Evolutionary conservation across 2,113 vertebrate genomes (phyloP), one percentile per base, ranked within the genome.

Genomic region (Trochalopteron elliotii): DNA sequence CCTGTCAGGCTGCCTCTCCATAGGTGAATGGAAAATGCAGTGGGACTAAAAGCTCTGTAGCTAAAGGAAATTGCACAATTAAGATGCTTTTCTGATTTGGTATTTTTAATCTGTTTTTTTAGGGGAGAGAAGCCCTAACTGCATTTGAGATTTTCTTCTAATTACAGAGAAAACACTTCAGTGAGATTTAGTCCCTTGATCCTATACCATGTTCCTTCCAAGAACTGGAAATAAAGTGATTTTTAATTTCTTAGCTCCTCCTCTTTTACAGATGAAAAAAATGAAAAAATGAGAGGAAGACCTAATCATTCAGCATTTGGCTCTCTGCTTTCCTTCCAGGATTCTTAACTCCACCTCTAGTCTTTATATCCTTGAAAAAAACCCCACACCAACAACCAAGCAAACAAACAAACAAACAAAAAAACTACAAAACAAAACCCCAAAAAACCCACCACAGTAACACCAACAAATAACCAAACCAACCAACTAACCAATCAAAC

Each of bases 11-110:
- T 59, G 60, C 35, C 39, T 91, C 89, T 94, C 85, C 55, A 64
- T 40, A 95, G 95, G 92, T 76, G 70, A 94, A 87, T 52, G 53
- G 72, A 78, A 90, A 95, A 92, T 90, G 64, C 52, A 88, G 55
- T 6, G 17, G 53, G 47, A 92, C 78, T 83, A 89, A 96, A 95
- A 96, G 77, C 47, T 74, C 45, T 77, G 75, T n/a, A 65, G 77
- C 78, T 87, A 79, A 87, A 90, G 60, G 50, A 57, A 94, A 80
- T 31, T 14, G 57, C 71, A 90, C 78, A 59, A 12, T 33, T 65
- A 55, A 83, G 60, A 71, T 55, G n/a, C 25, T 67, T 76, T 80
- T 74, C 44, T 56, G 21, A 63, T 40, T 31, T 45, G 35, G 35
- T 64, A 56, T 78, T 81, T 85, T 63, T 74, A 90, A 79, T 82